These are phyloP conservation scores for Ptychoptera albimana DNA, from an alignment of 2,888 invertebrate genomes.

Conservation along the genomic window DNA sequence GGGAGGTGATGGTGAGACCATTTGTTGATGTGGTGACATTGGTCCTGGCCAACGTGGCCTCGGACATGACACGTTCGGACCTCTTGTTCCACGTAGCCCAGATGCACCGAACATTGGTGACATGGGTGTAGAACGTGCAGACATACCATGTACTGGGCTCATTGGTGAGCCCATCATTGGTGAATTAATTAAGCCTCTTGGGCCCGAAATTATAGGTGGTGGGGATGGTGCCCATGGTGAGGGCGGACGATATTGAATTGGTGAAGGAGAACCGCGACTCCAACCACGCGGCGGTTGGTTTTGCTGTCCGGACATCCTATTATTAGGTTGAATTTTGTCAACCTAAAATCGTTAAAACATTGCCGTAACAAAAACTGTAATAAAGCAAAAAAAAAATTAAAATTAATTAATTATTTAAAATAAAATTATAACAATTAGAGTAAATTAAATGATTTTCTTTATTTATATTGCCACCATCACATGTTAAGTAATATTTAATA, in stretches of 20 bases:
- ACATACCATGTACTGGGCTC: slow-evolving; percentile 16
- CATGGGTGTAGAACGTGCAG: slow-evolving; percentile 22
- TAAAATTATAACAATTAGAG: too few relatives aligned
- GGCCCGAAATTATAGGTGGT: slow-evolving; percentile 51
- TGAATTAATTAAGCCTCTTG: slow-evolving; percentile 31
- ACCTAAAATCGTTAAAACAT: background rate
- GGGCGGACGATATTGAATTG: slow-evolving; percentile 52
- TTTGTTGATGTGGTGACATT: slow-evolving; percentile 28
- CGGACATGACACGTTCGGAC: slow-evolving; percentile 42
- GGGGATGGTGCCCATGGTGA: slow-evolving; percentile 63
- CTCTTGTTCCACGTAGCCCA: slow-evolving; percentile 32
- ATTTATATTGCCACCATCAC: too few relatives aligned
- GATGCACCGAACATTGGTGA: slow-evolving; percentile 35
- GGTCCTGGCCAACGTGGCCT: slow-evolving; percentile 44
- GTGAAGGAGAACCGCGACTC: slow-evolving; percentile 35
- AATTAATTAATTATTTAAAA: too few relatives aligned
- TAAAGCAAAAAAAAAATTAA: background rate
- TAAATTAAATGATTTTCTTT: too few relatives aligned
- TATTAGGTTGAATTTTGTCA: background rate
- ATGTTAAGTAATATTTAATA: too few relatives aligned
- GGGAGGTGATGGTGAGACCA: slow-evolving; percentile 18
- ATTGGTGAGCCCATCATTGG: slow-evolving; percentile 14
- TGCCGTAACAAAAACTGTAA: background rate
- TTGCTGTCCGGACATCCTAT: slow-evolving; percentile 26
- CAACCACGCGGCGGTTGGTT: slow-evolving; percentile 20